Evolutionary conservation across 2,888 invertebrate genomes (phyloP).

Genomic region (Nemoura dubitans): DNA sequence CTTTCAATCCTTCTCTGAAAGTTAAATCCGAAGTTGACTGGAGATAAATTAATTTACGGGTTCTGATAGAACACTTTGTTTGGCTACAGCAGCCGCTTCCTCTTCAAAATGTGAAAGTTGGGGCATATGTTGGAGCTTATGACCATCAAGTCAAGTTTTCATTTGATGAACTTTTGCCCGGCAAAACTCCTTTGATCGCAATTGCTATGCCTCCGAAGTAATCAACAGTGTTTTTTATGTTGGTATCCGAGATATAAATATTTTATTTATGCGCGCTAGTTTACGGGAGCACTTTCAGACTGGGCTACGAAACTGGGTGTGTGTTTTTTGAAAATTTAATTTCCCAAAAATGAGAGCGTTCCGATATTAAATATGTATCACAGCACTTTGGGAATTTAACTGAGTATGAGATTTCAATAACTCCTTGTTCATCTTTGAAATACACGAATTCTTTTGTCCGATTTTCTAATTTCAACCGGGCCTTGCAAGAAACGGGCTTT

Average conservation of each 20-base stretch:
- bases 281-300: not conserved
- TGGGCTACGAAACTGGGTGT: not conserved
- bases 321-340: not conserved
- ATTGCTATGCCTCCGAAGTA: conserved; percentile 8
- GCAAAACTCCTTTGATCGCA: conserved; percentile 14
- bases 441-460: not conserved
- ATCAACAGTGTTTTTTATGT: conserved; percentile 24
- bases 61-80: not conserved
- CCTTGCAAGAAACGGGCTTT: not conserved
- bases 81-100: not conserved
- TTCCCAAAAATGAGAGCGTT: not conserved
- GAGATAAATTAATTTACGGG: not conserved
- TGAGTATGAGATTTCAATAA: not conserved
- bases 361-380: not conserved
- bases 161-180: conserved; percentile 2
- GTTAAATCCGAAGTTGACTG: not conserved
- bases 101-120: not conserved
- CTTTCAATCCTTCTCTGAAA: not conserved
- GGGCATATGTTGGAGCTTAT: not conserved
- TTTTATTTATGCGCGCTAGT: not conserved
- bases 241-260: not conserved
- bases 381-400: not conserved
- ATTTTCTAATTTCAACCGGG: not conserved
- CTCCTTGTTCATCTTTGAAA: not conserved
- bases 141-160: conserved; percentile 9